These are phyloP conservation scores for Epinephelus awoara DNA, from an alignment of 2,797 vertebrate genomes.

Conservation along the genomic window DNA sequence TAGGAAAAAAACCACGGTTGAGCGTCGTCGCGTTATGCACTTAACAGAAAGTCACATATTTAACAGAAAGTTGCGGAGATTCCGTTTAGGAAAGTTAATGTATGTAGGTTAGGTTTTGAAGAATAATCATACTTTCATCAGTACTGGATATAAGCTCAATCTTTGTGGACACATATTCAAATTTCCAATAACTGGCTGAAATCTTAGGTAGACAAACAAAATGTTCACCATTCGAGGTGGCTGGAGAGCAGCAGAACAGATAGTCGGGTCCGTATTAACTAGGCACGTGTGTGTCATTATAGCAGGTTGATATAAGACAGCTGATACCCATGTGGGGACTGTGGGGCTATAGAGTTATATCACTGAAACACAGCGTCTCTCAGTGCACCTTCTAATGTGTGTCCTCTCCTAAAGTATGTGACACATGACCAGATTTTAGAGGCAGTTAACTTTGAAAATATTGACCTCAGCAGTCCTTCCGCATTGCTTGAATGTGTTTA, in stretches of 20 bases:
- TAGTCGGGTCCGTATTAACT: constrained; percentile 40
- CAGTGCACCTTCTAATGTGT: background rate
- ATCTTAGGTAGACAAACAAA: background rate
- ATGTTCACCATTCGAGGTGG: background rate
- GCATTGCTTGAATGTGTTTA: constrained; percentile 4
- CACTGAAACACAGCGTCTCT: background rate
- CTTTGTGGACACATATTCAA: background rate
- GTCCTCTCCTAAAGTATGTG: constrained; percentile 18
- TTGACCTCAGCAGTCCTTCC: background rate
- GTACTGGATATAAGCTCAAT: background rate
- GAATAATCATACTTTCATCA: background rate
- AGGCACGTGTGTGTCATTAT: constrained; percentile 66
- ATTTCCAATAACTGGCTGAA: background rate
- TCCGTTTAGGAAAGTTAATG: too few relatives aligned
- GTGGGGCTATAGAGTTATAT: constrained; percentile 17
- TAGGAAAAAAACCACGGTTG: too few relatives aligned
- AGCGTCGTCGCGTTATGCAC: too few relatives aligned
- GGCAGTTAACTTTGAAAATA: background rate
- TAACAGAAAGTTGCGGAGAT: too few relatives aligned
- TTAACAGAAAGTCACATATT: too few relatives aligned
- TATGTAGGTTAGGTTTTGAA: too few relatives aligned
- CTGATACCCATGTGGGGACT: constrained; percentile 47
- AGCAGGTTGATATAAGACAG: constrained; percentile 52
- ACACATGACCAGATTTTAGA: constrained; percentile 6
- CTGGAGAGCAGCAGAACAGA: constrained; percentile 32